A percentile compares a stretch with the other conserved stretches of the same genome.
Conservation (phyloP, 92 coral and sea anemone species). For the Micromussa lordhowensis region DNA sequence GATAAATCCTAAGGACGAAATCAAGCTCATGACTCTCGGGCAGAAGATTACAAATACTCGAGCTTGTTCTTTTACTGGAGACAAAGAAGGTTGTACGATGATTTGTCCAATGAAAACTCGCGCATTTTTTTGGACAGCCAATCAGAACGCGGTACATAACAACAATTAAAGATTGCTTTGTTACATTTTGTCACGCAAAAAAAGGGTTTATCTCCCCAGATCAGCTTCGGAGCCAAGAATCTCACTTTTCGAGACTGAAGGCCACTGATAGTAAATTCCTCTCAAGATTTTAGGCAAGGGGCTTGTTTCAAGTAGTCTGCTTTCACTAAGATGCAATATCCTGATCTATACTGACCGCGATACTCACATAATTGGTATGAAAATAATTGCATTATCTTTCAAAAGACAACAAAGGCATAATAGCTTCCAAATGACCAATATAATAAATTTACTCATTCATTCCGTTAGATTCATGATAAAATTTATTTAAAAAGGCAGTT, state of each 20-base stretch:
- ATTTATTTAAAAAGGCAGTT: neutral
- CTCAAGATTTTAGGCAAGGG: neutral
- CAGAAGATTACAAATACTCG: neutral
- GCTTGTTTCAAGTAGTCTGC: neutral
- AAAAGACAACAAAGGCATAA: neutral
- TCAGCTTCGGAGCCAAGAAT: neutral
- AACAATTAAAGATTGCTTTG: neutral
- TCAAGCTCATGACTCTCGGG: slow-evolving; percentile 76
- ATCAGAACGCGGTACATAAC: neutral
- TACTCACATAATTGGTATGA: neutral
- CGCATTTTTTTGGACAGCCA: slow-evolving; percentile 17
- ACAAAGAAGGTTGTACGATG: neutral
- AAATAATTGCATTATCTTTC: neutral
- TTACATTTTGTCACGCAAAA: slow-evolving; percentile 23
- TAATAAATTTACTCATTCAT: neutral
- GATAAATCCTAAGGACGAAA: slow-evolving; percentile 87
- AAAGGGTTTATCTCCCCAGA: neutral
- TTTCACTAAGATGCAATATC: neutral
- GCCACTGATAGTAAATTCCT: neutral
- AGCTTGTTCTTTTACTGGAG: neutral
- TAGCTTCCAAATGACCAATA: neutral
- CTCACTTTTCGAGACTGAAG: neutral
- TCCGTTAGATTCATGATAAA: neutral
- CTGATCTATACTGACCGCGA: neutral
- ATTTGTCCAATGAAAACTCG: neutral